Conservation (phyloP, 2,888 invertebrate species). For the Lepidocyrtinus sp. region DNA sequence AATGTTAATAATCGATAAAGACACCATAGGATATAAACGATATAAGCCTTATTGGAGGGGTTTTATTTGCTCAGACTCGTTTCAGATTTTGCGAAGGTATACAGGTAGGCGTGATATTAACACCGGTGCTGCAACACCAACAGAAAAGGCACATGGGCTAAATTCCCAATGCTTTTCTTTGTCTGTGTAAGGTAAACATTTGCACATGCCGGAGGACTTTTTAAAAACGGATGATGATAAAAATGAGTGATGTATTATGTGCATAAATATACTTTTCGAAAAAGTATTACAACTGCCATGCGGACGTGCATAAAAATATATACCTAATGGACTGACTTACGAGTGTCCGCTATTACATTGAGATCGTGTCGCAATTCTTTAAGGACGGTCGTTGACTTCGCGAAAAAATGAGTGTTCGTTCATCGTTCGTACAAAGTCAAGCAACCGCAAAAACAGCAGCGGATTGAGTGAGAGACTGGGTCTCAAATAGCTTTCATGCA, state of each 20-base stretch:
- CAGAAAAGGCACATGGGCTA: no score
- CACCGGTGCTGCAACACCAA: no score
- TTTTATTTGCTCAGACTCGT: no score
- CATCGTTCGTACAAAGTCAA: neutral
- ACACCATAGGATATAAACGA: no score
- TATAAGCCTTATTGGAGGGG: no score
- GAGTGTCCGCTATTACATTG: neutral
- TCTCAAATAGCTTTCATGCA: neutral
- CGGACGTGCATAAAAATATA: neutral
- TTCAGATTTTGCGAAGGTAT: no score
- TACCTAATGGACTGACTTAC: neutral
- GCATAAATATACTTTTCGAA: neutral
- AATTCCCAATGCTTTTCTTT: no score
- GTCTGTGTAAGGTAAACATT: neutral
- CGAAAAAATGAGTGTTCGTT: no score
- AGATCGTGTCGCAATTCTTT: conserved; percentile 28
- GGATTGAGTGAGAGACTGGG: no score
- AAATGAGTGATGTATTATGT: neutral
- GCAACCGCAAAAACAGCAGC: neutral
- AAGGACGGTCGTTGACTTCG: conserved; percentile 44
- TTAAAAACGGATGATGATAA: neutral
- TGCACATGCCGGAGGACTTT: neutral
- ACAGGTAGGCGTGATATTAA: no score
- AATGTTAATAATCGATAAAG: no score
- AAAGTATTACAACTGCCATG: neutral